Evolutionary conservation across 2,888 invertebrate species (phyloP).

Genomic region (Scelioninae gen. 2): DNA sequence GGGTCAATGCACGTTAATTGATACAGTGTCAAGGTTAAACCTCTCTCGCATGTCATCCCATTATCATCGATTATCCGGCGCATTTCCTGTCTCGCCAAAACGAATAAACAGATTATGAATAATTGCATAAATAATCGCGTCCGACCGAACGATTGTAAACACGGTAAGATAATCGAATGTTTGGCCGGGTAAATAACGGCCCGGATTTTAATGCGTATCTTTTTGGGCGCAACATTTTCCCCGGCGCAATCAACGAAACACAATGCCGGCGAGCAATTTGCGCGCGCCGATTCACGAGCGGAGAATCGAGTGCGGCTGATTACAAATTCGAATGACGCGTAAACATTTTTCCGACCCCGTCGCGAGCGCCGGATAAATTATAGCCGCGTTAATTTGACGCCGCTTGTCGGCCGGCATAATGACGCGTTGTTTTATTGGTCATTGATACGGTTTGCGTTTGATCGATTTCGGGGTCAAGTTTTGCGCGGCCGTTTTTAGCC

Average conservation of each 20-base stretch:
- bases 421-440: conserved; percentile 40
- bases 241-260: conserved; percentile 45
- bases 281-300: conserved; percentile 46
- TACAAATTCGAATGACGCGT: conserved; percentile 43
- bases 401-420: conserved; percentile 27
- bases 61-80: conserved; percentile 73
- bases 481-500: too few relatives aligned
- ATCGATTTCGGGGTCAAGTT: conserved; percentile 16
- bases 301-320: conserved; percentile 56
- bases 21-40: conserved; percentile 75
- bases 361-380: conserved; percentile 35
- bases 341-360: conserved; percentile 30
- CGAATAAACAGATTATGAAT: conserved; percentile 61
- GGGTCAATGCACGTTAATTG: conserved; percentile 74
- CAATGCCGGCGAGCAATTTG: conserved; percentile 48
- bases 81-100: conserved; percentile 65
- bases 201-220: conserved; percentile 52
- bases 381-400: conserved; percentile 30
- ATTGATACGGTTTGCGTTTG: conserved; percentile 23
- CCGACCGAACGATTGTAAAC: conserved; percentile 56
- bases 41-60: conserved; percentile 71
- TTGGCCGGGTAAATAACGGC: conserved; percentile 54
- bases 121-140: conserved; percentile 56
- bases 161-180: conserved; percentile 57
- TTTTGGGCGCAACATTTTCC: conserved; percentile 50